Base-by-base conservation (phyloP, 2,113 vertebrate genomes). In the Rhadina sibilatrix region DNA sequence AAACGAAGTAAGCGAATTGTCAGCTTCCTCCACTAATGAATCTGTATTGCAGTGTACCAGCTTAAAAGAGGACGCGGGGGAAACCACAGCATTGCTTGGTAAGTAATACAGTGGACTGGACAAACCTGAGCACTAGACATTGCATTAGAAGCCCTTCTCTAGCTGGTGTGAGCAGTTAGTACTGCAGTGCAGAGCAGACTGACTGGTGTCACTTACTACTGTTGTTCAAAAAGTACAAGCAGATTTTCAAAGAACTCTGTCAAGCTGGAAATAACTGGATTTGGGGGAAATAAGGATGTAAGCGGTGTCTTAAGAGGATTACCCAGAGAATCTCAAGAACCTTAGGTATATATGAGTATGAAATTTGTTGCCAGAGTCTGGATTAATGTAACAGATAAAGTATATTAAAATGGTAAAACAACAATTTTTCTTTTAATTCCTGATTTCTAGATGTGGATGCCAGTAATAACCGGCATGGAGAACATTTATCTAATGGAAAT, bases 41-140 rank as follows among this genome's bases (percentile, higher is more conserved):
- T 94, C 96, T 17, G 79, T 78, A 20, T 38, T 96, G 9, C 97
- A 94, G 13, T 91, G 96, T 31, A 95, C 89, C 63, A 87, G 91
- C 50, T 94, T 97, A 54, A 98, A 98, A 87, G 97, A 98, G 63
- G 98, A 98, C 0, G 94, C 91, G 0, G 97, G 97, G 50, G 98
- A 98, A 96, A 97, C 92, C 60, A 97, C 96, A 70, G 97, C 97
- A 10, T 90, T 98, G 66, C 96, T 98, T 83, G 98, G 98, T 98
- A 68, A 92, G 98, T 83, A 46, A 56, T 24, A 30, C 7, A 22
- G 12, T 63, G 50, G 25, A 2, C 24, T 71, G 63, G 35, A 22
- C 17, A 44, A 4, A 33, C 47, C 28, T 50, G 63, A 69, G 25
- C 1, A 9, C 30, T 17, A 5, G 47, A 31, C 25, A 6, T 9